These are phyloP conservation scores for Orchesellides sinensis DNA, from an alignment of 2,888 invertebrate species.

Conservation along the genomic window DNA sequence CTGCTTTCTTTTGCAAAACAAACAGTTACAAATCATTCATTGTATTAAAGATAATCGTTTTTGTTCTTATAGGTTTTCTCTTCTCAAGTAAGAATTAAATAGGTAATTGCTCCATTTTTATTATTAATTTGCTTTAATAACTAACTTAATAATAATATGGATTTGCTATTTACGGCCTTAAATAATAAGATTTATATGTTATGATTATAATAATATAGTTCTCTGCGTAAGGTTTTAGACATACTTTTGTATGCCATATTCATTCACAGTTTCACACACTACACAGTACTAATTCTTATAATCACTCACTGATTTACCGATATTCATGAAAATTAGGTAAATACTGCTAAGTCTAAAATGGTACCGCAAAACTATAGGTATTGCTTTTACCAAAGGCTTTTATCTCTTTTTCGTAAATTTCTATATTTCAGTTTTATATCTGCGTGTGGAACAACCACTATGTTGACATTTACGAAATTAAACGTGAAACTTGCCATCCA, in stretches of 20 bases:
- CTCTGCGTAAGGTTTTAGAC: not conserved
- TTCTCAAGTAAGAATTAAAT: not conserved
- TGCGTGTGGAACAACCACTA: not conserved
- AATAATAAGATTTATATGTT: no score
- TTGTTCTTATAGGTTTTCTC: not conserved
- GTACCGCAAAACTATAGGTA: conserved; percentile 61
- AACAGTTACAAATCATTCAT: not conserved
- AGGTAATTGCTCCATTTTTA: no score
- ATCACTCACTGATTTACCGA: not conserved
- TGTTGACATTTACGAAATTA: not conserved
- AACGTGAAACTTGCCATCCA: conserved; percentile 27
- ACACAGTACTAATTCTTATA: not conserved
- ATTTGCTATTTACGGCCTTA: no score
- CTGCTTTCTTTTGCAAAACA: no score
- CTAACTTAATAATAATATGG: not conserved
- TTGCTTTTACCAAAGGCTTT: conserved; percentile 65
- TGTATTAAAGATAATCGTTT: no score
- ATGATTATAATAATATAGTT: not conserved
- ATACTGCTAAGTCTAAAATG: conserved; percentile 5
- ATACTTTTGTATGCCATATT: no score
- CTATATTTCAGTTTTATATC: conserved; percentile 5
- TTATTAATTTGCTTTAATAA: no score
- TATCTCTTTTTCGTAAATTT: conserved; percentile 54
- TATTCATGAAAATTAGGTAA: not conserved
- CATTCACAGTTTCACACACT: no score